Conservation (phyloP, 2,113 vertebrate species). For the Pimephales promelas region DNA sequence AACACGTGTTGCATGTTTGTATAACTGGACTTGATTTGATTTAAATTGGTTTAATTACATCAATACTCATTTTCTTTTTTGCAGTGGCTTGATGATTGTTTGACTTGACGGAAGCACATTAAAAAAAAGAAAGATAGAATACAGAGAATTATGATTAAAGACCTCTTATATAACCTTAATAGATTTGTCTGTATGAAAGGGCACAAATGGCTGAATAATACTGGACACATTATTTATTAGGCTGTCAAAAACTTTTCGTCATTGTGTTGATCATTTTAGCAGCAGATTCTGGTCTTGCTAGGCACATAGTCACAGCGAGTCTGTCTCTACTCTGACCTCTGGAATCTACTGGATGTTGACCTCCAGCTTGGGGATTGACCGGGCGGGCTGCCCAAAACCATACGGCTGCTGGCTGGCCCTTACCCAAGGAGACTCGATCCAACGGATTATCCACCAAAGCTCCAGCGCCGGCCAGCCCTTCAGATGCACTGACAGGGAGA, state of each 20-base stretch:
- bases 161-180: not conserved
- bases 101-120: not conserved
- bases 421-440: conserved; percentile 56
- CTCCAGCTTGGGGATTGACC: conserved; percentile 59
- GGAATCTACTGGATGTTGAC: conserved; percentile 57
- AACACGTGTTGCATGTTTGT: not conserved
- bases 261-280: conserved; percentile 6
- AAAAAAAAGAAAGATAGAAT: not conserved
- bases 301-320: conserved; percentile 51
- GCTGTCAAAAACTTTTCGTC: not conserved
- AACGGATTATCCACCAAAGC: conserved; percentile 59
- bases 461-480: conserved; percentile 14
- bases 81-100: not conserved
- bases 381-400: conserved; percentile 60
- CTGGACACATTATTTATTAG: not conserved
- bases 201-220: not conserved
- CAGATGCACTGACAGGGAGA: conserved; percentile 35
- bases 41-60: not conserved
- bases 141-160: not conserved
- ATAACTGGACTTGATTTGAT: not conserved
- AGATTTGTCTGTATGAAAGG: not conserved
- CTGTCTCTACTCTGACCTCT: conserved; percentile 62
- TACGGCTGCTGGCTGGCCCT: conserved; percentile 56
- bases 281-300: conserved; percentile 35
- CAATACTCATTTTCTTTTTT: not conserved